Evolutionary conservation across 2,888 invertebrate species (phyloP).

Genomic region (Merodon equestris): DNA sequence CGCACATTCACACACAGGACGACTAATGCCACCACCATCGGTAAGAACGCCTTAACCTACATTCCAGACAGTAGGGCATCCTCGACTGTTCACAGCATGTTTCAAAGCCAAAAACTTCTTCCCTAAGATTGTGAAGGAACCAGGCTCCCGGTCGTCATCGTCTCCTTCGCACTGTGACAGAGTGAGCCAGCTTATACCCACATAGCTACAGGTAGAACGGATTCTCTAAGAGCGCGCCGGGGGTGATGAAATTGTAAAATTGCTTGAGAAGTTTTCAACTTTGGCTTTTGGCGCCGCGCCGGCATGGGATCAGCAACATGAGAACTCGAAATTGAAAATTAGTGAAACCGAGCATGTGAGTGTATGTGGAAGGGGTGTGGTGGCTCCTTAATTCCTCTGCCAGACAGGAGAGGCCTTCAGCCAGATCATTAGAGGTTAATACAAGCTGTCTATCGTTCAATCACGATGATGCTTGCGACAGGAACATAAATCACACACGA

Average conservation of each 20-base stretch:
- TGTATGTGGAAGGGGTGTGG: background rate
- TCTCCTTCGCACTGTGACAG: background rate
- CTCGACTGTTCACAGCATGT: conserved; percentile 1
- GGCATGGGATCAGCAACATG: background rate
- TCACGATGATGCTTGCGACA: conserved; percentile 25
- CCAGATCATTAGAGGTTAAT: conserved; percentile 49
- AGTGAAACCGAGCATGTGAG: conserved; percentile 20
- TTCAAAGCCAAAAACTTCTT: conserved; percentile 13
- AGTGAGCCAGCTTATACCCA: background rate
- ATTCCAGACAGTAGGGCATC: background rate
- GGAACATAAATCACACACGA: conserved; percentile 26
- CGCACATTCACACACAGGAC: background rate
- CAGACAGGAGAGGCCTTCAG: conserved; percentile 37
- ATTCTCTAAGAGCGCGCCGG: background rate
- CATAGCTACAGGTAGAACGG: conserved; percentile 17
- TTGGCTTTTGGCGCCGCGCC: conserved; percentile 7
- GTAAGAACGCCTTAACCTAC: conserved; percentile 5
- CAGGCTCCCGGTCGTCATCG: no score
- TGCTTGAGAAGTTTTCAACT: conserved; percentile 33
- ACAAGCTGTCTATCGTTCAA: conserved; percentile 49
- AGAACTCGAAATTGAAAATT: conserved; percentile 45
- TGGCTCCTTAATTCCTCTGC: conserved; percentile 10
- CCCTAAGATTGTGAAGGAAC: no score
- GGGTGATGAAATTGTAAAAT: no score
- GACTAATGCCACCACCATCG: no score